Base-by-base conservation (phyloP, 1,140 invertebrate species). In the Pygmarrhopalites habei region DNA sequence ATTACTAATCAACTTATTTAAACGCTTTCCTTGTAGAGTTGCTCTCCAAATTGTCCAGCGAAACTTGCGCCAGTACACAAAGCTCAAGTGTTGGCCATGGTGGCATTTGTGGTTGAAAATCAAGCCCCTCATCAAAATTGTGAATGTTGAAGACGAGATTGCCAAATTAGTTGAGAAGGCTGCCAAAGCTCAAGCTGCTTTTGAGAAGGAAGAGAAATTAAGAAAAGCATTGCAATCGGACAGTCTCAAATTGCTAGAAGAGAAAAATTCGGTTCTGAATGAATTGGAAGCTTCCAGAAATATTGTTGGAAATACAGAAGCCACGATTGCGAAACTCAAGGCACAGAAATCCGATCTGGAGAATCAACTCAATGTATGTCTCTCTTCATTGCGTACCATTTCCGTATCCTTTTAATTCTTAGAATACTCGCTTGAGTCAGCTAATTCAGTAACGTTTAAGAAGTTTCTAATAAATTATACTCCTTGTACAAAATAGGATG, bases 321-420 rank as follows among this genome's bases (percentile, higher is more conserved):
- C 97, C 77, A 88, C 87, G 74, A 85, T 92, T 67, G 83, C 87
- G 74, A 97, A 98, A 79, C 82, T 99, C 62, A 83, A 89, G 68
- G 89, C 90, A 46, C 95, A 98, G 79, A 99, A 99, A 82, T 86
- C 85, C 74, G 96, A 99, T 78, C 83, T 98, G 75, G 96, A 99
- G 78, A 82, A 85, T 62, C 95, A 96, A 82, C 83, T 98, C 65
- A 86, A 83, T 77, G 93, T 94, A 82, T 88, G 86, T 86, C 76
- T 35, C 58, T 60, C n/a, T n/a, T n/a, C n/a, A n/a, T n/a, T n/a
- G n/a, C n/a, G n/a, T n/a, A n/a, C n/a, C n/a, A n/a, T n/a, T n/a
- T n/a, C n/a, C n/a, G n/a, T n/a, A n/a, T n/a, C n/a, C n/a, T n/a
- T n/a, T n/a, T n/a, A n/a, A n/a, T n/a, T n/a, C n/a, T n/a, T n/a